phyloP scores from a whole-genome alignment of 2,888 invertebrate species.

The Orthosia cruda region DNA sequence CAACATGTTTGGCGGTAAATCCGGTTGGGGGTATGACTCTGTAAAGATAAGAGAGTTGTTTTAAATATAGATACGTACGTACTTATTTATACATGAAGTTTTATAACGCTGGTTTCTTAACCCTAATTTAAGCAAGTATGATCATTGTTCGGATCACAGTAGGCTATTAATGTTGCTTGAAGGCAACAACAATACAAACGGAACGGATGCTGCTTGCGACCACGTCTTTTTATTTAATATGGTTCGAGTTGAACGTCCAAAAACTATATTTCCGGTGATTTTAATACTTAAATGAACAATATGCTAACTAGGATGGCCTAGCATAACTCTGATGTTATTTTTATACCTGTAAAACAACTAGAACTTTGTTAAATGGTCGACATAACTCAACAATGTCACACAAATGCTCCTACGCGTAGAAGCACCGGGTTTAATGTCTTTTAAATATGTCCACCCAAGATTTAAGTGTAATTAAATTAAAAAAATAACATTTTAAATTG shows the following conservation, averaged over 20 bases:
- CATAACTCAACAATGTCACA: slow-evolving; percentile 55
- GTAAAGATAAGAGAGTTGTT: slow-evolving; percentile 69
- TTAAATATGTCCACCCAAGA: slow-evolving; percentile 63
- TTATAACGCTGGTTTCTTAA: too few relatives aligned
- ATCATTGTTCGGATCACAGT: neutral
- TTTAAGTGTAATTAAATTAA: slow-evolving; percentile 74
- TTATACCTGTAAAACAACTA: slow-evolving; percentile 43
- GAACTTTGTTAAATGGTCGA: slow-evolving; percentile 19
- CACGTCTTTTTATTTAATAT: slow-evolving; percentile 1
- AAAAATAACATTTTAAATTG: slow-evolving; percentile 58
- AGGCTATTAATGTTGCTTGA: neutral
- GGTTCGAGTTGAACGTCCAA: neutral
- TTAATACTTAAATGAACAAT: slow-evolving; percentile 7
- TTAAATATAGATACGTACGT: neutral
- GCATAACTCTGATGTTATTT: slow-evolving; percentile 36
- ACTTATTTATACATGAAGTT: too few relatives aligned
- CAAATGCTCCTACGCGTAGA: slow-evolving; percentile 45
- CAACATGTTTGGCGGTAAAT: slow-evolving; percentile 85
- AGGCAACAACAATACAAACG: neutral
- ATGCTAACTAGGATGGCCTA: slow-evolving; percentile 8
- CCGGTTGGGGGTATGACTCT: slow-evolving; percentile 86
- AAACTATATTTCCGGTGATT: slow-evolving; percentile 25
- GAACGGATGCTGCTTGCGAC: neutral
- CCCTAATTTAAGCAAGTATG: too few relatives aligned
- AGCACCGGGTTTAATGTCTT: slow-evolving; percentile 59